Evolutionary conservation across 2,113 vertebrate species (phyloP).

Genomic region (Leucosticte australis): DNA sequence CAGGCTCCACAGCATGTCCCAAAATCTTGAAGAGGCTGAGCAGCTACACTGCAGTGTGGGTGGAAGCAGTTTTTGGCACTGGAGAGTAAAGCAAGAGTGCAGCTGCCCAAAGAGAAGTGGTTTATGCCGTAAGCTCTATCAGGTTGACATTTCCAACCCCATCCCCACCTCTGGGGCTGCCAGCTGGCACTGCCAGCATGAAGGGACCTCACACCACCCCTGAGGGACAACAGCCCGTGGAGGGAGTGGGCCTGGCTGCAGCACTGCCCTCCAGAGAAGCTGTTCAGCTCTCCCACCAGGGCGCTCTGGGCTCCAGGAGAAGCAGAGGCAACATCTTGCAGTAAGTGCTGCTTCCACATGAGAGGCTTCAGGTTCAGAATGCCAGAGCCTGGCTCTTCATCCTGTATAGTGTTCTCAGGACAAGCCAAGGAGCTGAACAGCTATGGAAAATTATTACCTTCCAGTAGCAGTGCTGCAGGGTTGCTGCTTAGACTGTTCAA

Average conservation of each 20-base stretch:
- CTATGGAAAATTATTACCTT: not conserved
- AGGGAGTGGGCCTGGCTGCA: not conserved
- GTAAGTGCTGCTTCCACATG: not conserved
- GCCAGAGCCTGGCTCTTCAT: not conserved
- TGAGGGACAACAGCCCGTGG: not conserved
- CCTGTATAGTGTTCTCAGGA: not conserved
- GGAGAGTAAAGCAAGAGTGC: not conserved
- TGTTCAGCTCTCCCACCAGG: not conserved
- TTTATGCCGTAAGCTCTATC: not conserved
- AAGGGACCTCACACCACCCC: not conserved
- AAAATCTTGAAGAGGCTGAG: not conserved
- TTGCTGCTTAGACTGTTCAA: not conserved
- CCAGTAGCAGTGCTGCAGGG: not conserved
- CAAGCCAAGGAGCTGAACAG: not conserved
- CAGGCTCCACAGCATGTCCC: not conserved
- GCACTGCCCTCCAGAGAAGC: not conserved
- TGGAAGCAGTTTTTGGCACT: not conserved
- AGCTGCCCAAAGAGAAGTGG: not conserved
- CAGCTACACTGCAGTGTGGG: not conserved
- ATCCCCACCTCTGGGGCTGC: not conserved
- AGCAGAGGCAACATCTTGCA: not conserved
- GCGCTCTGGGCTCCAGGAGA: fast-evolving
- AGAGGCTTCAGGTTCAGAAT: not conserved
- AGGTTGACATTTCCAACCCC: fast-evolving
- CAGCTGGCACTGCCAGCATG: not conserved